Conservation (phyloP, 1,140 invertebrate species). For the Hesperophylax magnus region DNA sequence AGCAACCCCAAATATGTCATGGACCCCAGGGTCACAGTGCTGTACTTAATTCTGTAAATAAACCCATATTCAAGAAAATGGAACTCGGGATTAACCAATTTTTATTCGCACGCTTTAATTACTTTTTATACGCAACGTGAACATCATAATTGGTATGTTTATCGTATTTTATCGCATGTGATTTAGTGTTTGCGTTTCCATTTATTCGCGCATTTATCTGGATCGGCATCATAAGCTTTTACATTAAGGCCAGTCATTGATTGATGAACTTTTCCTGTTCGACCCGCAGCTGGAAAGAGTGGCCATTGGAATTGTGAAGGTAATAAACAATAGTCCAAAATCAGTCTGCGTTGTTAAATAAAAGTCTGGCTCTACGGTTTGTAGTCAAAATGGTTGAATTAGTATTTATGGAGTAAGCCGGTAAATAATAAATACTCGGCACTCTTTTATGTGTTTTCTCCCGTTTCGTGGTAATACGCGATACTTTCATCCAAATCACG, state of each 20-base stretch:
- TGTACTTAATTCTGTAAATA: too few relatives aligned
- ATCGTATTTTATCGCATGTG: slow-evolving; percentile 14
- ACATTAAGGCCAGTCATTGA: slow-evolving; percentile 34
- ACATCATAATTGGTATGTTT: slow-evolving; percentile 1
- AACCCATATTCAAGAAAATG: too few relatives aligned
- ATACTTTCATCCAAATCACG: slow-evolving; percentile 13
- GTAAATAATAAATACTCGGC: background rate
- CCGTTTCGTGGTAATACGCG: background rate
- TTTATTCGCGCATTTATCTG: slow-evolving; percentile 25
- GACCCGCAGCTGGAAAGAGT: slow-evolving; percentile 1
- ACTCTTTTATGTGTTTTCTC: background rate
- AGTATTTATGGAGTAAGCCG: background rate
- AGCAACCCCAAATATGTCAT: too few relatives aligned
- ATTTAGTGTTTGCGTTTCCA: slow-evolving; percentile 14
- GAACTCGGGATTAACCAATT: too few relatives aligned
- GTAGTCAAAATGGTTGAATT: background rate
- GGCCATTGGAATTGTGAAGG: background rate
- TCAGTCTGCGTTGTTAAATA: background rate
- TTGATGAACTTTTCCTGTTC: slow-evolving; percentile 24
- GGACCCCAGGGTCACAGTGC: too few relatives aligned
- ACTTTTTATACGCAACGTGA: too few relatives aligned
- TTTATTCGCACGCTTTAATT: too few relatives aligned
- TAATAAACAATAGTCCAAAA: slow-evolving; percentile 4
- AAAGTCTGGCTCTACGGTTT: background rate
- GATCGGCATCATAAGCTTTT: slow-evolving; percentile 36